These are phyloP conservation scores for Drosophila cognata DNA, from an alignment of 2,888 invertebrate genomes.

Conservation along the genomic window DNA sequence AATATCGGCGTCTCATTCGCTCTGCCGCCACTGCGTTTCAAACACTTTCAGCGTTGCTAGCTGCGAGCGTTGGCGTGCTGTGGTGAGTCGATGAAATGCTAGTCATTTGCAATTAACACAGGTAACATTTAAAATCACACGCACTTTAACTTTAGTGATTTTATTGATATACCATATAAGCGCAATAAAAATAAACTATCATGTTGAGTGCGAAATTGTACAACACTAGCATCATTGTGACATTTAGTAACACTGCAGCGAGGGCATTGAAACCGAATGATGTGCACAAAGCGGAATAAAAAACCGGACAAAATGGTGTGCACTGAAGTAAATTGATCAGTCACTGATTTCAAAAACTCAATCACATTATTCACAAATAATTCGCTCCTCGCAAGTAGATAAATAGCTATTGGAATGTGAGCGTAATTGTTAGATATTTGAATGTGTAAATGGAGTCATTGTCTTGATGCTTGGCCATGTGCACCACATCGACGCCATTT, in stretches of 20 bases:
- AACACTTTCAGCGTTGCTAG: conserved; percentile 53
- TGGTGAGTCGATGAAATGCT: conserved; percentile 9
- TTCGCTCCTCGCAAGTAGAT: background rate
- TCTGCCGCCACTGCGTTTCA: conserved; percentile 34
- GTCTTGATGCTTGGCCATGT: conserved; percentile 67
- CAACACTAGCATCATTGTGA: conserved; percentile 38
- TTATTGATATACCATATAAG: conserved; percentile 8
- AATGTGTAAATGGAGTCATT: conserved; percentile 36
- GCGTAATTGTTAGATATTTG: conserved; percentile 31
- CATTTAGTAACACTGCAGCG: conserved; percentile 59
- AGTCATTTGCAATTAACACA: background rate
- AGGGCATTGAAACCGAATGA: conserved; percentile 73
- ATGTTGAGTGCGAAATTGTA: background rate
- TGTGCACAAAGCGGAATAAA: conserved; percentile 64
- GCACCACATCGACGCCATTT: conserved; percentile 81
- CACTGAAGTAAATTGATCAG: conserved; percentile 33
- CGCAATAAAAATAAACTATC: conserved; percentile 12
- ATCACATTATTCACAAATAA: conserved; percentile 27
- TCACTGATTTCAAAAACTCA: conserved; percentile 16
- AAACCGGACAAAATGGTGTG: conserved; percentile 82
- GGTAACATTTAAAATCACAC: background rate
- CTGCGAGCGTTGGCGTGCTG: conserved; percentile 10
- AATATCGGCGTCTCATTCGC: conserved; percentile 64
- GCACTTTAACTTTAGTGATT: background rate
- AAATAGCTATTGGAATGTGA: conserved; percentile 1